Percentiles rank a stretch among this genome's conserved stretches.
Conservation (phyloP, 1,140 invertebrate genomes). For the Drosophila nikananu region DNA sequence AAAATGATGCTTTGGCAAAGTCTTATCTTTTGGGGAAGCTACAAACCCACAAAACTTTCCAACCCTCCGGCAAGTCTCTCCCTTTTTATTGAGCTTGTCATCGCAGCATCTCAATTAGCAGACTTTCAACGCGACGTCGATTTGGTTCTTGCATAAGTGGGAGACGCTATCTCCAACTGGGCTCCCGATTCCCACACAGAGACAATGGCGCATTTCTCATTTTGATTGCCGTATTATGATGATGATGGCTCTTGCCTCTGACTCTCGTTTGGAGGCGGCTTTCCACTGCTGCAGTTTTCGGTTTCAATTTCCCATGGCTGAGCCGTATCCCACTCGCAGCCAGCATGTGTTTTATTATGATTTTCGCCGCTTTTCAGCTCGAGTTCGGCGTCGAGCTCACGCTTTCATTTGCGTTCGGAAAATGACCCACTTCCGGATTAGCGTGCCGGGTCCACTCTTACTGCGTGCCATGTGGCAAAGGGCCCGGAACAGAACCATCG, state of each 20-base stretch:
- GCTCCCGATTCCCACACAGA: constrained; percentile 47
- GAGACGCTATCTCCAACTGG: constrained; percentile 18
- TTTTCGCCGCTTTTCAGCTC: constrained; percentile 58
- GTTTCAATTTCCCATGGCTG: constrained; percentile 68
- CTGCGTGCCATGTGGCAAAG: constrained; percentile 40
- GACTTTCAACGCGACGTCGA: constrained; percentile 14
- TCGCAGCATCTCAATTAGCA: constrained; percentile 19
- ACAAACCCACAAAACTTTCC: constrained; percentile 3
- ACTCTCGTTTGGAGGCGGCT: constrained; percentile 29
- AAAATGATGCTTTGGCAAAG: not conserved
- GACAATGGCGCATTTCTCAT: constrained; percentile 58
- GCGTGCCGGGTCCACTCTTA: constrained; percentile 68
- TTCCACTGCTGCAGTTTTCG: constrained; percentile 48
- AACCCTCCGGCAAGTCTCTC: not conserved
- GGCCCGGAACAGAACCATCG: constrained; percentile 40
- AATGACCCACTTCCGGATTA: constrained; percentile 81
- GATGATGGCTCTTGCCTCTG: constrained; percentile 26
- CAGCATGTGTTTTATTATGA: constrained; percentile 55
- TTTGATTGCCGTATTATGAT: constrained; percentile 55
- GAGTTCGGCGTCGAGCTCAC: constrained; percentile 34
- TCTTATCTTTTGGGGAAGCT: not conserved
- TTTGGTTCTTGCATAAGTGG: constrained; percentile 29
- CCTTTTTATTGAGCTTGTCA: not conserved
- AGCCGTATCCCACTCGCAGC: constrained; percentile 44
- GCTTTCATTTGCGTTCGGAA: constrained; percentile 80